Evolutionary conservation across 2,888 invertebrate genomes (phyloP), one percentile per base, ranked within the genome.

Genomic region (Pseudococcus longispinus): DNA sequence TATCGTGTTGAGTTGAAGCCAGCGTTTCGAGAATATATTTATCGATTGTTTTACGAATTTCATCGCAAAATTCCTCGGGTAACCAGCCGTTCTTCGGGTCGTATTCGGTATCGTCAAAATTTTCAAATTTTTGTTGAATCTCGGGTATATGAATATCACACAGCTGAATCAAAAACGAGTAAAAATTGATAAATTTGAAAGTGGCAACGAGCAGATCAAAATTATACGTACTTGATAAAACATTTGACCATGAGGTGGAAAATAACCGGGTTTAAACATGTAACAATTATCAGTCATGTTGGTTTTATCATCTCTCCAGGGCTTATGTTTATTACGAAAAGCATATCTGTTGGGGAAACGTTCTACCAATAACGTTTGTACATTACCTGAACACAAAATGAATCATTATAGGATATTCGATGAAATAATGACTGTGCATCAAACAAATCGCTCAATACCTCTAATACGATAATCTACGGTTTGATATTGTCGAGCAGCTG

Each of bases 401-500:
- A 32, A 20, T 55, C 15, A 51, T 60, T 84, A n/a, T 84, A 37
- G 9, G 11, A 60, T n/a, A 15, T 55, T 26, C 26, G 20, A 23
- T 60, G n/a, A 9, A 15, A 60, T 20, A 37, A 37, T 37, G 37
- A 1, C 46, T 46, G 60, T 60, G 20, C 4, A 29, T 37, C 4
- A 13, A 70, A 70, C 29, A 70, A 8, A 29, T 26, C n/a, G 2
- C 15, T n/a, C 0, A 70, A 20, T 60, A 87, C 87, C 82, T 83
- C 83, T 60, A 11, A 74, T 46, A 89, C 96, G 92, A 90, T 95
- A 97, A 91, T 98, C 98, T 88, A 98, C 92, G 2, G 95, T 95
- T 91, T 99, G 99, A 90, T 96, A 98, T 85, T 94, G 93, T 89
- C 96, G 94, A 1, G 97, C 93, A 1, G 92, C 91, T 5, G 95